Evolutionary conservation across 2,113 vertebrate species (phyloP).

Genomic region (Podiceps cristatus): DNA sequence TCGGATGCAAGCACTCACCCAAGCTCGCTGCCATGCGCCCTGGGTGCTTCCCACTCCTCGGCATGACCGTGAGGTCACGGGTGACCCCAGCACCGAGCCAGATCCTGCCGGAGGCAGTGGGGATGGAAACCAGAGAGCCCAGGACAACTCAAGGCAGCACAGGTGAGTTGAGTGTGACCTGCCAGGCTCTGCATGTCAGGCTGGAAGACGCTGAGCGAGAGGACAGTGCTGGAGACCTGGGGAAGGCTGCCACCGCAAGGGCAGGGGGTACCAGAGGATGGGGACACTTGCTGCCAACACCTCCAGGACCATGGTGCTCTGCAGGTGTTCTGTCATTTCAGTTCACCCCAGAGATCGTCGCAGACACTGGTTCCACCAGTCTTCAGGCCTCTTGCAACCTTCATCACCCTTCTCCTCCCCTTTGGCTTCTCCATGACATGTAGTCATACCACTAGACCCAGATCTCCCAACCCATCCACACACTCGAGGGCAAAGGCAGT

Average conservation of each 20-base stretch:
- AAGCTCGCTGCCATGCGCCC: neutral
- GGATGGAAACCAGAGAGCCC: neutral
- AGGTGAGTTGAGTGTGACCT: rapidly evolving
- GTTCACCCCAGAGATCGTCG: neutral
- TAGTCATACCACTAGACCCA: rapidly evolving
- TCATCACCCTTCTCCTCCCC: neutral
- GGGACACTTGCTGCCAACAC: neutral
- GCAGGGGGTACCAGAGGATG: neutral
- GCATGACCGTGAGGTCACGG: rapidly evolving
- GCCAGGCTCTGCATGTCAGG: rapidly evolving
- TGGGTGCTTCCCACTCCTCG: rapidly evolving
- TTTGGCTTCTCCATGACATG: neutral
- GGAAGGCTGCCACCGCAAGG: neutral
- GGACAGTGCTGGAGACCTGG: neutral
- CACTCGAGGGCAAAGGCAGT: neutral
- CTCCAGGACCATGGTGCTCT: neutral
- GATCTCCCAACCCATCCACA: rapidly evolving
- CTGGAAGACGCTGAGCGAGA: neutral
- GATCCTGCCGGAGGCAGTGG: neutral
- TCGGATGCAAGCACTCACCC: neutral
- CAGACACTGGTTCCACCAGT: rapidly evolving
- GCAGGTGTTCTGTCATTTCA: neutral
- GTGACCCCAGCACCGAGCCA: neutral
- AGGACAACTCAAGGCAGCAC: neutral
- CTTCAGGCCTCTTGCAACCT: neutral